Evolutionary conservation across 2,797 vertebrate genomes (phyloP).

Genomic region (Merluccius polli): DNA sequence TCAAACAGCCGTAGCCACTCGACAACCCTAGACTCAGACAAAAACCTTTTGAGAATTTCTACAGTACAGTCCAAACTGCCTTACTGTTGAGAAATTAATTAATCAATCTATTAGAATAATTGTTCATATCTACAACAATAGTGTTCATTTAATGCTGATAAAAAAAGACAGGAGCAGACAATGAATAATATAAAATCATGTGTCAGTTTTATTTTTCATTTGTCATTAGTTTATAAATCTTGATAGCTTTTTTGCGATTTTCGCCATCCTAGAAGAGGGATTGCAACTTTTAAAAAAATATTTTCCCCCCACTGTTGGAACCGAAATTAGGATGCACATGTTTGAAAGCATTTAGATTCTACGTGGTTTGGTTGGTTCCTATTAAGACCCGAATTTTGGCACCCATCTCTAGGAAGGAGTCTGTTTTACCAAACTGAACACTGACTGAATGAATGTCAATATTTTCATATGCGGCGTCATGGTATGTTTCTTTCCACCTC

Average conservation of each 20-base stretch:
- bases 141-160: neutral
- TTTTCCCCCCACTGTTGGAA: neutral
- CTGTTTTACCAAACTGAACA: slow-evolving; percentile 23
- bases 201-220: neutral
- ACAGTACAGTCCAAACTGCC: neutral
- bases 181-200: neutral
- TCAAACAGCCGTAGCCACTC: neutral
- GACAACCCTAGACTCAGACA: no score
- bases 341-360: neutral
- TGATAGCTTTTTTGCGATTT: neutral
- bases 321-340: neutral
- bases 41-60: neutral
- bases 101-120: neutral
- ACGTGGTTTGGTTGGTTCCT: neutral
- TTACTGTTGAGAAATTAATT: neutral
- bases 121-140: neutral
- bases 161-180: neutral
- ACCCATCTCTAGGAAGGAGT: no score
- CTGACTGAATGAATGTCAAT: slow-evolving; percentile 18
- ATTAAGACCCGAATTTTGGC: no score
- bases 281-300: no score
- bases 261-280: neutral
- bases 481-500: neutral
- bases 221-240: neutral
- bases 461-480: neutral